Percentiles rank a stretch among this genome's conserved stretches.
phyloP scores from a whole-genome alignment of 2,797 vertebrate species.

The Emys orbicularis region DNA sequence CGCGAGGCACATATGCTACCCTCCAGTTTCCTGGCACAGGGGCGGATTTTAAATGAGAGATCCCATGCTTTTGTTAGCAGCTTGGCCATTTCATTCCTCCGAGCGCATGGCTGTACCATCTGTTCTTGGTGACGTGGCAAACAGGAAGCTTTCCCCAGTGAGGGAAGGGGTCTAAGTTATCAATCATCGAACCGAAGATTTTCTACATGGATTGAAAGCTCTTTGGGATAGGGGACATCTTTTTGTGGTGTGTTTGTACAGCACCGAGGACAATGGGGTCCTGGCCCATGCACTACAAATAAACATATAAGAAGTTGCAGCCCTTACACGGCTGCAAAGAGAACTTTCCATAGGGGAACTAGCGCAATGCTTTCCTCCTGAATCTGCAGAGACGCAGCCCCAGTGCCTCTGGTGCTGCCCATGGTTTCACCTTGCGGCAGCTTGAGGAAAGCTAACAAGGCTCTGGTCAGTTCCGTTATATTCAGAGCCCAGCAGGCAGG shows the following conservation, averaged over 20 bases:
- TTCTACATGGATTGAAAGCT: neutral
- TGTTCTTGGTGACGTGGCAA: neutral
- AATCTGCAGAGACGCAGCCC: neutral
- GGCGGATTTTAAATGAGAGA: constrained; percentile 33
- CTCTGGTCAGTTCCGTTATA: neutral
- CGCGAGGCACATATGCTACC: constrained; percentile 9
- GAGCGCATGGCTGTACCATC: constrained; percentile 44
- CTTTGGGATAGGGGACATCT: neutral
- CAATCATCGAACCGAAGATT: neutral
- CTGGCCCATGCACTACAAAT: neutral
- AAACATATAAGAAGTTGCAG: neutral
- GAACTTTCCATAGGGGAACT: neutral
- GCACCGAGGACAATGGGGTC: neutral
- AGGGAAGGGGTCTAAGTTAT: neutral
- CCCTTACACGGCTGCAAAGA: neutral
- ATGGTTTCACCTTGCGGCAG: neutral
- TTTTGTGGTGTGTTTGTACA: neutral
- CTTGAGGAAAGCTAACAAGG: neutral
- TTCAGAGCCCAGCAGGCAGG: neutral
- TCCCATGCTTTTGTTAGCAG: constrained; percentile 43
- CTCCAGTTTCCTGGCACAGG: constrained; percentile 53
- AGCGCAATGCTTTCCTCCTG: neutral
- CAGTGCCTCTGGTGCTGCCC: neutral
- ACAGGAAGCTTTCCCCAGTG: neutral
- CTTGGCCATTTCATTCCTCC: constrained; percentile 15